Percentiles rank a stretch among this genome's conserved stretches.
Conservation (phyloP, 2,113 vertebrate species). For the human (Homo sapiens) region DNA sequence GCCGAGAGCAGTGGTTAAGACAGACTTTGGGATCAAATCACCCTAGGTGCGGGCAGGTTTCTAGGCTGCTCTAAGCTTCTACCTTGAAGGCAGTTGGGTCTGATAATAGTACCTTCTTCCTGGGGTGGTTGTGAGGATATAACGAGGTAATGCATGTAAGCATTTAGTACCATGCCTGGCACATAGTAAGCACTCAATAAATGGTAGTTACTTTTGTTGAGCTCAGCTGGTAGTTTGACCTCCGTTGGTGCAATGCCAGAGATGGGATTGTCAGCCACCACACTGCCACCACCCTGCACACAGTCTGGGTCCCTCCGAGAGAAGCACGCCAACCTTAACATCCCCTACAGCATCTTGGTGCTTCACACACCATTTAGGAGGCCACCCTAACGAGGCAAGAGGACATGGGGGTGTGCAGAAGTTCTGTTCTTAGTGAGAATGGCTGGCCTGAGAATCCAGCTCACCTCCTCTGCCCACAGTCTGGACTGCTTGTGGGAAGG, state of each 20-base stretch:
- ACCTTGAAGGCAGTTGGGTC: not conserved
- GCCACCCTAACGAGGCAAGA: not conserved
- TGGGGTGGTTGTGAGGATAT: not conserved
- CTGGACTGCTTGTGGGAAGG: not conserved
- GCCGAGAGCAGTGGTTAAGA: not conserved
- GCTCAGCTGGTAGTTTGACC: not conserved
- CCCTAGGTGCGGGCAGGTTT: not conserved
- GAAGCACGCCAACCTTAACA: not conserved
- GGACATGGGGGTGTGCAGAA: too few relatives aligned
- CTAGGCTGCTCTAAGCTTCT: not conserved
- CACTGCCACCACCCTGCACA: not conserved
- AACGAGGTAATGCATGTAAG: not conserved
- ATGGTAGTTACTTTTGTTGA: not conserved
- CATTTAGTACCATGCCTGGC: not conserved
- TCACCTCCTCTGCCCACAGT: not conserved
- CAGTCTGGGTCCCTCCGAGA: not conserved
- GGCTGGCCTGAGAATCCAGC: not conserved
- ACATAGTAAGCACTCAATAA: not conserved
- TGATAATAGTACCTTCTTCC: not conserved
- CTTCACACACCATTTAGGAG: not conserved
- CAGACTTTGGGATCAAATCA: not conserved
- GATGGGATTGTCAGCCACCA: not conserved
- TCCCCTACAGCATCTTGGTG: not conserved
- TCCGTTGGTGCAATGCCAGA: not conserved
- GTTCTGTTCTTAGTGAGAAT: not conserved